Evolutionary conservation across 1,140 invertebrate species (phyloP).

Genomic region (Drosophila elegans): DNA sequence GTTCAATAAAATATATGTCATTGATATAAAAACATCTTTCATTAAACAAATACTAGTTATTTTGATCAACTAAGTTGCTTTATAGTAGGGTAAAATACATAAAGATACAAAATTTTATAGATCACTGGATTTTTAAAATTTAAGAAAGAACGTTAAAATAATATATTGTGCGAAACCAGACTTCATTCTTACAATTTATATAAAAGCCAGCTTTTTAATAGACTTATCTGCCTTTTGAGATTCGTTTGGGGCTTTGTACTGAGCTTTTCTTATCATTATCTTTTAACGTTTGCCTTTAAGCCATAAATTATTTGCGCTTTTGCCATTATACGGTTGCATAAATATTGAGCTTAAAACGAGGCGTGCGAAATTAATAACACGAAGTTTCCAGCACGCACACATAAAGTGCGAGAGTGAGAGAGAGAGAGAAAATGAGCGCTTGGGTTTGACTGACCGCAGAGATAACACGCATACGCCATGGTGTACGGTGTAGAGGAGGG

Average conservation of each 20-base stretch:
- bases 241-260: background rate
- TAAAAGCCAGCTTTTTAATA: no score
- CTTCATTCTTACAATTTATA: no score
- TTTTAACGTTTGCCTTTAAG: constrained; percentile 35
- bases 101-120: no score
- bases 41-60: no score
- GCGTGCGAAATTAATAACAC: constrained; percentile 65
- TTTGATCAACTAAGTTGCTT: no score
- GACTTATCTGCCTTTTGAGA: no score
- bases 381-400: constrained; percentile 30
- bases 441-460: constrained; percentile 44
- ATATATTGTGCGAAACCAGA: no score
- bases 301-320: constrained; percentile 63
- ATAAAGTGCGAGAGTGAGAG: background rate
- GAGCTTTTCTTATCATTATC: background rate
- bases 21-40: no score
- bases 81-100: no score
- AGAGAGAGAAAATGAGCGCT: background rate
- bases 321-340: constrained; percentile 63
- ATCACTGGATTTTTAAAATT: no score
- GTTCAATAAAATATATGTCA: no score
- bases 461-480: constrained; percentile 72
- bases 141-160: no score
- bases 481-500: constrained; percentile 25
- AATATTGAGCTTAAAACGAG: constrained; percentile 60